A percentile compares a stretch with the other conserved stretches of the same genome.
Conservation (phyloP, 2,888 invertebrate species). For the Papilio demoleus region DNA sequence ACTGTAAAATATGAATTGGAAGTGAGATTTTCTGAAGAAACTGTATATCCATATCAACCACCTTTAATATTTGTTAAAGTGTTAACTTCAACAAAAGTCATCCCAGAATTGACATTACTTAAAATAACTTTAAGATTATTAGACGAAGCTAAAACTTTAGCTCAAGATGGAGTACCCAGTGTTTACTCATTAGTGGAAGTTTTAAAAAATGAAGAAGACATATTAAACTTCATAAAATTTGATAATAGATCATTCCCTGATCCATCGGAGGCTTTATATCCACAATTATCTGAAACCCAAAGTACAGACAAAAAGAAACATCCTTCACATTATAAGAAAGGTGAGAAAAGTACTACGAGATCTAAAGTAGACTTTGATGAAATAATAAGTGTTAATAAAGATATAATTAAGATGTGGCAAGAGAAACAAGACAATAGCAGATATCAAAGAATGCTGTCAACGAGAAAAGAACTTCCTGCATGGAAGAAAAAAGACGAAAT, state of each 20-base stretch:
- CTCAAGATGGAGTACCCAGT: conserved; percentile 88
- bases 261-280: conserved; percentile 83
- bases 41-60: conserved; percentile 89
- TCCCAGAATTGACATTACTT: conserved; percentile 86
- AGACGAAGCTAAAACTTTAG: conserved; percentile 86
- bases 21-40: conserved; percentile 88
- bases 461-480: conserved; percentile 87
- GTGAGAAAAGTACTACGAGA: conserved; percentile 81
- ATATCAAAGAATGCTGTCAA: conserved; percentile 86
- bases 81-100: conserved; percentile 79
- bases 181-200: conserved; percentile 89
- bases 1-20: conserved; percentile 86
- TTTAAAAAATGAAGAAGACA: conserved; percentile 87
- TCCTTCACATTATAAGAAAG: conserved; percentile 87
- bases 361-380: conserved; percentile 78
- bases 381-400: conserved; percentile 84
- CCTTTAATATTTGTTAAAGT: conserved; percentile 88
- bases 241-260: conserved; percentile 80
- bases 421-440: conserved; percentile 84
- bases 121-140: conserved; percentile 86
- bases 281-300: conserved; percentile 79
- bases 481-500: conserved; percentile 88
- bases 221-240: conserved; percentile 83
- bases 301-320: conserved; percentile 56
- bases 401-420: conserved; percentile 84